phyloP scores from a whole-genome alignment of 1,140 invertebrate species.

The Heliconius himera region DNA sequence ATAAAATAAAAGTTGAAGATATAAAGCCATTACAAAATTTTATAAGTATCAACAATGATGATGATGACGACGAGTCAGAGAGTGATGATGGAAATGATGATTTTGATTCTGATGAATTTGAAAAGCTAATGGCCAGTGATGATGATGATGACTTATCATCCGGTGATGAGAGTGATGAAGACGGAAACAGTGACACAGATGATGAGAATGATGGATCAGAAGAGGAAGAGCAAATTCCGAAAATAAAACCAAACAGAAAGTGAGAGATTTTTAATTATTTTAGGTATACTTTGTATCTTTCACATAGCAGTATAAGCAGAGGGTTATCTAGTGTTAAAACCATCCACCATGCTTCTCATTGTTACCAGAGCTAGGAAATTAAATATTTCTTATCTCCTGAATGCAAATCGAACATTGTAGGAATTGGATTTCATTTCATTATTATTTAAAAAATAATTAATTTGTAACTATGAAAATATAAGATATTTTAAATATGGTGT shows the following conservation, averaged over 20 bases:
- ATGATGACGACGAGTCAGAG: slow-evolving; percentile 37
- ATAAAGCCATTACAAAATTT: slow-evolving; percentile 53
- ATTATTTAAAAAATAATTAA: not conserved
- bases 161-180: slow-evolving; percentile 39
- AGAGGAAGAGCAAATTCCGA: not conserved
- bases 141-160: slow-evolving; percentile 32
- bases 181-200: slow-evolving; percentile 23
- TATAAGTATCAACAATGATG: slow-evolving; percentile 50
- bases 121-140: slow-evolving; percentile 55
- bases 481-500: too few species aligned
- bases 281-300: too few species aligned
- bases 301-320: too few species aligned
- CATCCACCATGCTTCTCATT: too few species aligned
- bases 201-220: slow-evolving; percentile 4
- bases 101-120: slow-evolving; percentile 72
- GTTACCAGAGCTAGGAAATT: too few species aligned
- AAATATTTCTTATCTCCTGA: too few species aligned
- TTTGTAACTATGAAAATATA: too few species aligned
- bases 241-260: not conserved
- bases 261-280: not conserved
- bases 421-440: not conserved
- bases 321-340: too few species aligned
- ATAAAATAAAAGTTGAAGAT: slow-evolving; percentile 49
- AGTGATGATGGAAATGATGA: slow-evolving; percentile 49
- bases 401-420: too few species aligned